Conservation (phyloP, 30 jellyfish, hydroid and myxozoan species). For the Hydractinia echinata region DNA sequence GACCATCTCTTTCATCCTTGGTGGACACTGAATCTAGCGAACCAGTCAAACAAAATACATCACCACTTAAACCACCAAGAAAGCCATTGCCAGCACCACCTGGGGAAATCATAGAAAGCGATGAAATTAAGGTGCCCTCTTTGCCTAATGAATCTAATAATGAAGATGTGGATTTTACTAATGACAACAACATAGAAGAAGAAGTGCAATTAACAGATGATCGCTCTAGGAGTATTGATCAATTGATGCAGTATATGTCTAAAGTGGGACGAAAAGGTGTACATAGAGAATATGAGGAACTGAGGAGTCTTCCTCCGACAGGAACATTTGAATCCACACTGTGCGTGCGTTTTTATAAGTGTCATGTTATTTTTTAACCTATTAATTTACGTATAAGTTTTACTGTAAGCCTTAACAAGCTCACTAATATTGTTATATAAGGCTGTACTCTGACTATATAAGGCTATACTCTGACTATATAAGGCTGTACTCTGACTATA, state of each 20-base stretch:
- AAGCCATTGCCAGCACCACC: conserved; percentile 34
- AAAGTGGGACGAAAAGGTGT: conserved; percentile 56
- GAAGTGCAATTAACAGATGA: background rate
- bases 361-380: background rate
- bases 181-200: too few relatives aligned
- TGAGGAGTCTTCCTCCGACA: conserved; percentile 57
- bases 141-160: too few relatives aligned
- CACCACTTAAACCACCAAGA: background rate
- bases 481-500: too few relatives aligned
- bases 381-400: background rate
- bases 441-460: too few relatives aligned
- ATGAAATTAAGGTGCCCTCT: too few relatives aligned
- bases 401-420: too few relatives aligned
- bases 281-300: conserved; percentile 55
- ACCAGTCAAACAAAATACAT: background rate
- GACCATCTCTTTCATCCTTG: background rate
- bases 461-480: too few relatives aligned
- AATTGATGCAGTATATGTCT: conserved; percentile 38
- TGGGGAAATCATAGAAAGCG: background rate
- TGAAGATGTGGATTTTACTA: too few relatives aligned
- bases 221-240: conserved; percentile 26
- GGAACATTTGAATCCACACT: conserved; percentile 55
- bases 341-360: conserved; percentile 29
- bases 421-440: too few relatives aligned
- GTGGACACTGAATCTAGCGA: background rate